Conservation (phyloP, 2,888 invertebrate genomes). For the Acleris emargana region DNA sequence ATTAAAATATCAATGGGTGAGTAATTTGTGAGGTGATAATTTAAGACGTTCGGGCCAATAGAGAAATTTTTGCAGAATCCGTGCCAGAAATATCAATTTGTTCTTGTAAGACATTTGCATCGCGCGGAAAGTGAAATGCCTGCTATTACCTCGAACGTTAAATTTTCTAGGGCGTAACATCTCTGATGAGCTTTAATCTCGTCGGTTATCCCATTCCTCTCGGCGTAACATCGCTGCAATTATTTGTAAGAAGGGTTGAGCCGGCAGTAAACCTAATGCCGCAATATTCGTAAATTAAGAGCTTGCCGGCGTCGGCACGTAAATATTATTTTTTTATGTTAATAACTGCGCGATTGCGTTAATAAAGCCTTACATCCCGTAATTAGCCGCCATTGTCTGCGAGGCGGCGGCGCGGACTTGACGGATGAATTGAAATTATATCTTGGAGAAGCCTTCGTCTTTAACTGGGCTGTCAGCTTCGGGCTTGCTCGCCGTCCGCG, state of each 20-base stretch:
- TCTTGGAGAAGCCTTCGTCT: slow-evolving; percentile 53
- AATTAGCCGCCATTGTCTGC: slow-evolving; percentile 78
- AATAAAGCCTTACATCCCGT: slow-evolving; percentile 82
- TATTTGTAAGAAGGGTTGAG: slow-evolving; percentile 81
- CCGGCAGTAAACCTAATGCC: slow-evolving; percentile 71
- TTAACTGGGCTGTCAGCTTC: slow-evolving; percentile 45
- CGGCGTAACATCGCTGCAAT: slow-evolving; percentile 75
- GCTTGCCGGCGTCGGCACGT: slow-evolving; percentile 65
- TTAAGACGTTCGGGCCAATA: slow-evolving; percentile 50
- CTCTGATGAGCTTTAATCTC: slow-evolving; percentile 77
- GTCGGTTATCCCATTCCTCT: slow-evolving; percentile 73
- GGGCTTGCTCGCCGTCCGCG: slow-evolving; percentile 2
- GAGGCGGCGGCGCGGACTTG: slow-evolving; percentile 62
- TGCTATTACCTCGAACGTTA: slow-evolving; percentile 64
- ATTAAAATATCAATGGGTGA: slow-evolving; percentile 82
- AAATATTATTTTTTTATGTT: slow-evolving; percentile 84
- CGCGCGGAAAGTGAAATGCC: slow-evolving; percentile 50
- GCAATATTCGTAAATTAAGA: slow-evolving; percentile 82
- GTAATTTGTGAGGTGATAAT: slow-evolving; percentile 65
- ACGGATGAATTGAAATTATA: slow-evolving; percentile 66
- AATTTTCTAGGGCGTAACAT: slow-evolving; percentile 68
- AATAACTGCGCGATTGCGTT: slow-evolving; percentile 80
- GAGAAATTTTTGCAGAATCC: slow-evolving; percentile 50
- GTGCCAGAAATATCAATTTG: slow-evolving; percentile 56
- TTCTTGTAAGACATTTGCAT: slow-evolving; percentile 38